These are phyloP conservation scores for Trachemys scripta DNA, from an alignment of 2,113 vertebrate species.

Conservation along the genomic window DNA sequence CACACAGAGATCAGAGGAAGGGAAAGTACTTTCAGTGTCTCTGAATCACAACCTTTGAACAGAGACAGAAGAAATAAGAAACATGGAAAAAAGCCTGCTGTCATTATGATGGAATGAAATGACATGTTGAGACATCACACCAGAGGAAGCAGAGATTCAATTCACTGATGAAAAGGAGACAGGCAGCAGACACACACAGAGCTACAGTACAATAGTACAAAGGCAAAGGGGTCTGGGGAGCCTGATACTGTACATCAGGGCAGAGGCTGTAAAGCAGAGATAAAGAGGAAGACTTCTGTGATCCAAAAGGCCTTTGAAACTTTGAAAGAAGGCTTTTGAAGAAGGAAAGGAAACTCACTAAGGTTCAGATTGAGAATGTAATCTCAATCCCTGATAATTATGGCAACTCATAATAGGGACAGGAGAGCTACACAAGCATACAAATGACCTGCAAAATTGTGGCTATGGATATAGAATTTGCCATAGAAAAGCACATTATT, in stretches of 20 bases:
- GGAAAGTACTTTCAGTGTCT: constrained; percentile 9
- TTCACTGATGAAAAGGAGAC: constrained; percentile 28
- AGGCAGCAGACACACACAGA: accelerated
- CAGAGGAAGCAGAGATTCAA: constrained; percentile 32
- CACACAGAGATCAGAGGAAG: constrained; percentile 42
- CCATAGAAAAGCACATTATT: background rate
- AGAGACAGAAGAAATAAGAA: constrained; percentile 38
- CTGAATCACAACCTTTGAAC: constrained; percentile 28
- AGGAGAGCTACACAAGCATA: background rate
- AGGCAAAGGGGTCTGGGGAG: constrained; percentile 11
- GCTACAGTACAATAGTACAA: accelerated
- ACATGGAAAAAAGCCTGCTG: background rate
- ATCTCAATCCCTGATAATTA: accelerated
- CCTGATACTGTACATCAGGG: background rate
- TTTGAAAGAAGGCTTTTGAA: background rate
- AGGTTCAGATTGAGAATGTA: background rate
- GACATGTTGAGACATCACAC: constrained; percentile 4
- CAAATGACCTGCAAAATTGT: background rate
- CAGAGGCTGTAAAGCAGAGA: constrained; percentile 11
- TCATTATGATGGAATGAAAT: constrained; percentile 44
- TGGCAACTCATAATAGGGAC: background rate
- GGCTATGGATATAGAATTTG: background rate
- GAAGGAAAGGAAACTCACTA: background rate
- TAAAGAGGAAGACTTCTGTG: background rate
- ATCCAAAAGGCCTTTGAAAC: background rate